These are phyloP conservation scores for Catharus bicknelli DNA, from an alignment of 2,113 vertebrate species.

Conservation along the genomic window DNA sequence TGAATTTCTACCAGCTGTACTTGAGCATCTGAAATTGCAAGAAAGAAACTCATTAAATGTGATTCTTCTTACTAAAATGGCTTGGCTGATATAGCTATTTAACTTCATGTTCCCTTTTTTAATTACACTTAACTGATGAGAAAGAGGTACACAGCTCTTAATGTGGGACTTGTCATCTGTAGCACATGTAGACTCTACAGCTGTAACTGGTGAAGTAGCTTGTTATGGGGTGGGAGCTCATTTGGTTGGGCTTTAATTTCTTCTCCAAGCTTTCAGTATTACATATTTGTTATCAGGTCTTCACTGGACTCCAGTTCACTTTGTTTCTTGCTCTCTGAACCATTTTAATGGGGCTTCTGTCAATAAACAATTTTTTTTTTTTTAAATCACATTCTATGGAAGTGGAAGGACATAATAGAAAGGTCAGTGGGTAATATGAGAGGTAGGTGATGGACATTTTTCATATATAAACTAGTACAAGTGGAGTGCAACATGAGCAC, in stretches of 20 bases:
- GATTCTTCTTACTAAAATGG: slow-evolving; percentile 80
- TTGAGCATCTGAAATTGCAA: slow-evolving; percentile 80
- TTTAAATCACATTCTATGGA: slow-evolving; percentile 17
- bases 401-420: slow-evolving; percentile 51
- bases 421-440: neutral
- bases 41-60: slow-evolving; percentile 83
- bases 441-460: slow-evolving; percentile 34
- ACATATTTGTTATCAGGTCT: neutral
- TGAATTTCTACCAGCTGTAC: slow-evolving; percentile 82
- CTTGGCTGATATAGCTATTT: slow-evolving; percentile 77
- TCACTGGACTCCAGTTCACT: neutral
- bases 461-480: slow-evolving; percentile 8
- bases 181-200: neutral
- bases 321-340: slow-evolving; percentile 51
- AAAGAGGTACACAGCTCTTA: neutral
- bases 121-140: neutral
- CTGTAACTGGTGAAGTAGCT: slow-evolving; percentile 11
- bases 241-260: neutral
- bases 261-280: neutral
- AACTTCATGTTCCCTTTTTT: slow-evolving; percentile 54
- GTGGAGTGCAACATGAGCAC: slow-evolving; percentile 56
- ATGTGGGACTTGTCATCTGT: neutral
- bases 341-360: slow-evolving; percentile 1
- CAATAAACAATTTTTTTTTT: neutral
- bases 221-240: slow-evolving; percentile 9